Evolutionary conservation across 2,113 vertebrate species (phyloP).

Genomic region (Quiscalus mexicanus): DNA sequence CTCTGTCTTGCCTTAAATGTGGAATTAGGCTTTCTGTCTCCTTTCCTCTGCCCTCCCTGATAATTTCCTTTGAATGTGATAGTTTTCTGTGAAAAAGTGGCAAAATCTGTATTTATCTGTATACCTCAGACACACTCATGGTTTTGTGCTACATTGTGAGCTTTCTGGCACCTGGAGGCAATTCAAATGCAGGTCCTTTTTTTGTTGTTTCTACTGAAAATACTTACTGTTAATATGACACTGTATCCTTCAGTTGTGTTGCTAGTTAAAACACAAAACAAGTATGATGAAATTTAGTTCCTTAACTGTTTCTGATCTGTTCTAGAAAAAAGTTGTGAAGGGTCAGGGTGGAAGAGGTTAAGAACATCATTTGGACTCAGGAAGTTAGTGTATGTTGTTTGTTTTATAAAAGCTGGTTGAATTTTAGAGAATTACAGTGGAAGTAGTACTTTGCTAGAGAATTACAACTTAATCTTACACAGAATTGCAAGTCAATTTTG

Average conservation of each 20-base stretch:
- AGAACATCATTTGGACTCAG: not conserved
- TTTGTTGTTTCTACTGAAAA: not conserved
- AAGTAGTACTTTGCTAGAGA: not conserved
- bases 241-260: not conserved
- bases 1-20: not conserved
- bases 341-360: fast-evolving
- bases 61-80: not conserved
- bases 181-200: not conserved
- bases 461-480: not conserved
- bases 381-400: not conserved
- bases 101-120: not conserved
- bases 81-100: not conserved
- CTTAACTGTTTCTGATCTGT: not conserved
- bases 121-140: not conserved
- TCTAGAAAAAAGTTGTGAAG: not conserved
- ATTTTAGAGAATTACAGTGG: not conserved
- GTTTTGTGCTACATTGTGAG: not conserved
- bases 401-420: not conserved
- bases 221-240: not conserved
- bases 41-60: not conserved
- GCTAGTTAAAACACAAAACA: not conserved
- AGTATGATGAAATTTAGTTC: not conserved
- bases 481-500: not conserved
- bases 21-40: not conserved
- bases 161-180: not conserved